These are phyloP conservation scores for Andrena trimmerana DNA, from an alignment of 2,888 invertebrate genomes.

Conservation along the genomic window DNA sequence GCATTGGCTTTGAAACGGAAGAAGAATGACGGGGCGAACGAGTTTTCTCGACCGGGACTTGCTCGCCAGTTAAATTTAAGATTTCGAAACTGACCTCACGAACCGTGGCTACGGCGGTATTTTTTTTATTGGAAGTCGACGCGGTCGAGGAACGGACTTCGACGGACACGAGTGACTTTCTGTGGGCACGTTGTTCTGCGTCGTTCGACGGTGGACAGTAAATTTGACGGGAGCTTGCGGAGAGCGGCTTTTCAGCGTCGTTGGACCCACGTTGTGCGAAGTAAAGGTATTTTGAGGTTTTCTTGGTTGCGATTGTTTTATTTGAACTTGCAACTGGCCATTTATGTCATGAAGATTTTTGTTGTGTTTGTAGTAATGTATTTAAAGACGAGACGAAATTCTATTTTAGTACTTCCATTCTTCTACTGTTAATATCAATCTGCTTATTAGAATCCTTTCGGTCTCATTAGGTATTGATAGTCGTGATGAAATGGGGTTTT, in stretches of 20 bases:
- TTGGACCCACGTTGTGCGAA: background rate
- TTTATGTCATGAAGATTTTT: background rate
- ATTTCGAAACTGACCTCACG: background rate
- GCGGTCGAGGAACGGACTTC: background rate
- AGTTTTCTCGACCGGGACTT: background rate
- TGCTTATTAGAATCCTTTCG: no score
- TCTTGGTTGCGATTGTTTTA: background rate
- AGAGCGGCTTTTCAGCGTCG: background rate
- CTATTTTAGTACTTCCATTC: no score
- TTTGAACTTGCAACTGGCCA: background rate
- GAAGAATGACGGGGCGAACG: background rate
- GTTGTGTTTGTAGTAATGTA: background rate
- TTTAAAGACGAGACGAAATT: background rate
- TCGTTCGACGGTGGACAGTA: background rate
- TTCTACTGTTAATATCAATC: no score
- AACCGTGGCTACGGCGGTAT: background rate
- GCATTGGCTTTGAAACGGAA: background rate
- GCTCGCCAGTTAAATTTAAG: background rate
- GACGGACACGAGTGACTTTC: background rate
- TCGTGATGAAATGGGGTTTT: no score
- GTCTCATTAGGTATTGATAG: no score
- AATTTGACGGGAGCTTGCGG: constrained; percentile 5
- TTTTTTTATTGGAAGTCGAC: no score
- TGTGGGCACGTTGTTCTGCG: background rate
- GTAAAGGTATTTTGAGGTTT: constrained; percentile 19